These are phyloP conservation scores for Axis porcinus DNA, from an alignment of 2,113 vertebrate genomes.

Conservation along the genomic window DNA sequence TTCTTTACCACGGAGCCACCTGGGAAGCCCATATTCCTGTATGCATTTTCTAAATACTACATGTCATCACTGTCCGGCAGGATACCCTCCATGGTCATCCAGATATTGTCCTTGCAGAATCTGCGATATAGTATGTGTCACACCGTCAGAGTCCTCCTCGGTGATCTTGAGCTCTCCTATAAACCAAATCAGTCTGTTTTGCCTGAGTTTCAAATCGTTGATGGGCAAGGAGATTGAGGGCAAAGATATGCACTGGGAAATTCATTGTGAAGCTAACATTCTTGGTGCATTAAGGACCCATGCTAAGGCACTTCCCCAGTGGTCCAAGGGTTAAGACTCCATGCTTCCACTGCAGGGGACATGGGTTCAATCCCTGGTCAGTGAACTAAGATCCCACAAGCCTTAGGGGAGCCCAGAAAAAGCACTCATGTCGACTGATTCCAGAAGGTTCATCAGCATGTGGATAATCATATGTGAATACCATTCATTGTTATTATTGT, in stretches of 20 bases:
- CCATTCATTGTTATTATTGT: background rate
- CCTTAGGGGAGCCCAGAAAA: background rate
- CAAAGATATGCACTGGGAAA: accelerated
- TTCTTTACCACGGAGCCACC: background rate
- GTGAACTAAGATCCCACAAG: background rate
- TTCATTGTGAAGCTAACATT: background rate
- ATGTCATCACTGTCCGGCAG: accelerated
- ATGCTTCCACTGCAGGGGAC: background rate
- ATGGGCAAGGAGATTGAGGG: background rate
- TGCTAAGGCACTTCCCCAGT: background rate
- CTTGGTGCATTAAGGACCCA: background rate
- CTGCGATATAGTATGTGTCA: accelerated
- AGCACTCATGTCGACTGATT: background rate
- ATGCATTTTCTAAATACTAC: no score
- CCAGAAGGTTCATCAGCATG: accelerated
- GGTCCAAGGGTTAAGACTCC: background rate
- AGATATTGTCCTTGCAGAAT: no score
- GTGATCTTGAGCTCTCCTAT: accelerated
- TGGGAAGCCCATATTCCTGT: background rate
- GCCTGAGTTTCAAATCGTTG: accelerated
- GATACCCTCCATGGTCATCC: accelerated
- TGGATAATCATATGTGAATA: background rate
- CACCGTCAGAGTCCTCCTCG: no score
- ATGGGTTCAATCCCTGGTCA: background rate
- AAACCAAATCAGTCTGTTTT: accelerated